Conservation (phyloP, 2,797 vertebrate species). For the Manis javanica region DNA sequence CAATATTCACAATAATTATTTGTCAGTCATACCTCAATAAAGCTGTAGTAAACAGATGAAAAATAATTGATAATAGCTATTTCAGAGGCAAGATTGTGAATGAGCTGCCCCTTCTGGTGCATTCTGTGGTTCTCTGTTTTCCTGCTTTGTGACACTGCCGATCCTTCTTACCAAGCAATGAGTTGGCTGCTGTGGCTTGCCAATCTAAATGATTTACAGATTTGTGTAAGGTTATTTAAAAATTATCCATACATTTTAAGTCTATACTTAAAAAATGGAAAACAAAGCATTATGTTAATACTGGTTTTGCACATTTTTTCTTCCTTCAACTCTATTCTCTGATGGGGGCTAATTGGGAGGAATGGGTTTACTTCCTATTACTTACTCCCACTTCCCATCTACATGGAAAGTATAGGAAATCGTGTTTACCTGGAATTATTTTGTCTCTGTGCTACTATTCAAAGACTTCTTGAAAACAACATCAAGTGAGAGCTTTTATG, state of each 20-base stretch:
- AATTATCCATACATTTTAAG: background rate
- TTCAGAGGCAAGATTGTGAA: background rate
- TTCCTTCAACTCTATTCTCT: background rate
- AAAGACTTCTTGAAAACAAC: conserved; percentile 73
- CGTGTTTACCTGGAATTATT: conserved; percentile 50
- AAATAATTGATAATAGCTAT: background rate
- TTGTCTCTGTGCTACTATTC: conserved; percentile 57
- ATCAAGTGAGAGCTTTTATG: conserved; percentile 77
- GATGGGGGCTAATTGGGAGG: background rate
- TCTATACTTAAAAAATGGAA: background rate
- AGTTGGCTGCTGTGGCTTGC: background rate
- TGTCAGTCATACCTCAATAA: background rate
- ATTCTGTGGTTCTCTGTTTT: background rate
- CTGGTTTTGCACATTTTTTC: background rate
- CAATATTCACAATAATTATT: background rate
- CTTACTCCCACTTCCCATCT: background rate
- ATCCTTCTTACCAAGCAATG: background rate
- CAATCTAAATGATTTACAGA: background rate
- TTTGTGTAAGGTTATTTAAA: background rate
- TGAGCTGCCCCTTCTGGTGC: background rate
- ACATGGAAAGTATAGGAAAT: conserved; percentile 10
- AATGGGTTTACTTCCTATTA: conserved; percentile 43
- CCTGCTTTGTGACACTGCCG: background rate
- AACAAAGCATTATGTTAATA: background rate
- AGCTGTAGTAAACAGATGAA: background rate